phyloP scores from a whole-genome alignment of 2,113 vertebrate genomes.

The Chloroceryle aenea region DNA sequence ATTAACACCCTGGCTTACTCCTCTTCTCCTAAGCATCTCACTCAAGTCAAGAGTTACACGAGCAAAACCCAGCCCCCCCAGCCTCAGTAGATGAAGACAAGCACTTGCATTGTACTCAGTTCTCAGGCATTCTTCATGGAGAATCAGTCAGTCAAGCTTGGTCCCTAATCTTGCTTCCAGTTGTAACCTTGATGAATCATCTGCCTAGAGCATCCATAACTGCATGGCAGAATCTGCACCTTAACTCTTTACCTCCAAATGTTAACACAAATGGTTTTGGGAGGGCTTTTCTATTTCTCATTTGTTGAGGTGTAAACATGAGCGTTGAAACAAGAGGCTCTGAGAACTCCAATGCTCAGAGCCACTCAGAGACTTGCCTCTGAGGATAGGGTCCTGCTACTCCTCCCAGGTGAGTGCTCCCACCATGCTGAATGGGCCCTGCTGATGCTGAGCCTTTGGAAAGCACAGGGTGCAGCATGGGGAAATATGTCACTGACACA shows the following conservation, averaged over 20 bases:
- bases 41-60: not conserved
- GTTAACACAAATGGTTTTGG: not conserved
- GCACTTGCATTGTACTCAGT: not conserved
- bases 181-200: not conserved
- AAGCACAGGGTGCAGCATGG: not conserved
- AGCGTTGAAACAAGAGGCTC: not conserved
- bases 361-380: fast-evolving
- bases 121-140: not conserved
- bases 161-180: not conserved
- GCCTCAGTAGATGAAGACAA: not conserved
- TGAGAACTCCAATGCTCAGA: not conserved
- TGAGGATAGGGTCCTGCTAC: not conserved
- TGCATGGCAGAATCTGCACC: not conserved
- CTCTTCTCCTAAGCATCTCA: not conserved
- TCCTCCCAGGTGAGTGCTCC: not conserved
- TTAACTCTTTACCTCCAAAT: not conserved
- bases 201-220: not conserved
- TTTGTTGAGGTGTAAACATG: not conserved
- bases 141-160: not conserved
- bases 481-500: not conserved
- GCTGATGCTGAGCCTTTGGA: fast-evolving
- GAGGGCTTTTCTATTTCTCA: not conserved
- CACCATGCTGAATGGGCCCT: fast-evolving
- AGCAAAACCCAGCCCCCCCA: not conserved
- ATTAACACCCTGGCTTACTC: not conserved